Evolutionary conservation across 1,140 invertebrate species (phyloP).

Genomic region (Halesus radiatus): DNA sequence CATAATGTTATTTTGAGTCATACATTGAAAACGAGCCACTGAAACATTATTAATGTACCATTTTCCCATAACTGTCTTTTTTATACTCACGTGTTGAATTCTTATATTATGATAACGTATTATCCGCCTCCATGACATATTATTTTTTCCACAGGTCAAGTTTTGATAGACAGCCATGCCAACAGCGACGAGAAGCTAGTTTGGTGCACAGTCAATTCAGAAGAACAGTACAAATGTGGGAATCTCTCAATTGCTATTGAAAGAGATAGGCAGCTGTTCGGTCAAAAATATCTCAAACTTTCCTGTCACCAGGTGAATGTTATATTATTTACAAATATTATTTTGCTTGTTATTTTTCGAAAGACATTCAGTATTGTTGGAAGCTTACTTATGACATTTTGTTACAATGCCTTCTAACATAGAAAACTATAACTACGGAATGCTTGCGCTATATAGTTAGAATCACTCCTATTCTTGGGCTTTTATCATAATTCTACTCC

Average conservation of each 20-base stretch:
- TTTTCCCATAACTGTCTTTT: not conserved
- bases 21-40: not conserved
- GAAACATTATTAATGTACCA: not conserved
- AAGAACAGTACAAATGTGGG: conserved; percentile 84
- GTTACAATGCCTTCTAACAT: no score
- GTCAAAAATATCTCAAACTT: conserved; percentile 74
- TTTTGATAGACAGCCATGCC: conserved; percentile 12
- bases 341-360: no score
- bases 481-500: no score
- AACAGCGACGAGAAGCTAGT: conserved; percentile 28
- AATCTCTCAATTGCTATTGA: conserved; percentile 78
- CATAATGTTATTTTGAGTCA: conserved; percentile 28
- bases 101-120: no score
- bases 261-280: conserved; percentile 76
- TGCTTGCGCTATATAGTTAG: no score
- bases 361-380: no score
- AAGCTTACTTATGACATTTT: no score
- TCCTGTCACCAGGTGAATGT: conserved; percentile 71
- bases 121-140: not conserved
- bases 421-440: no score
- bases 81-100: no score
- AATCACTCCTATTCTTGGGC: no score
- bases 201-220: conserved; percentile 84
- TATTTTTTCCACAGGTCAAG: conserved; percentile 31
- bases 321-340: no score